These are phyloP conservation scores for Drosophila kepulauana DNA, from an alignment of 1,140 invertebrate genomes.

Conservation along the genomic window DNA sequence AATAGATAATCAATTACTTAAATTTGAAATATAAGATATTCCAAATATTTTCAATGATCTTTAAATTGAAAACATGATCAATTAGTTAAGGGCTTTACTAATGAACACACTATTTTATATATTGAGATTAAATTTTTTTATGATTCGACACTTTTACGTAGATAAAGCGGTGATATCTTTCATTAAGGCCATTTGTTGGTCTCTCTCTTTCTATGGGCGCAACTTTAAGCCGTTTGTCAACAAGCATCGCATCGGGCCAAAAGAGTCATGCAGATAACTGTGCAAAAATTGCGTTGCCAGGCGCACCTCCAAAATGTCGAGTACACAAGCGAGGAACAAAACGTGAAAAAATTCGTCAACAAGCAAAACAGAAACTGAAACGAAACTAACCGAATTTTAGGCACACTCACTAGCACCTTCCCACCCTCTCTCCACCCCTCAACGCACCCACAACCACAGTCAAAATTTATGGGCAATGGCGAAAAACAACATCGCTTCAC, in stretches of 20 bases:
- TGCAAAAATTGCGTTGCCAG: constrained; percentile 65
- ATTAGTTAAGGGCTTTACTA: background rate
- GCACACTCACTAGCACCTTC: constrained; percentile 38
- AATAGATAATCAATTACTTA: no score
- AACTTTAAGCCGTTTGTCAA: constrained; percentile 76
- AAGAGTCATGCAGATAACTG: constrained; percentile 1
- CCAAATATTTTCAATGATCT: no score
- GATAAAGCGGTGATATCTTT: no score
- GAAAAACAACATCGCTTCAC: constrained; percentile 77
- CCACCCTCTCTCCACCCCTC: background rate
- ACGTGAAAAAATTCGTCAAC: background rate
- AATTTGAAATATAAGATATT: no score
- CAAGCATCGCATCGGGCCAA: constrained; percentile 22
- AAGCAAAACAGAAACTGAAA: constrained; percentile 10
- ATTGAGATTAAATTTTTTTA: no score
- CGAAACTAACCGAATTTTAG: constrained; percentile 21
- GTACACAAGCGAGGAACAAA: background rate
- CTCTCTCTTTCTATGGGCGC: constrained; percentile 8
- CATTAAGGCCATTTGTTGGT: constrained; percentile 20
- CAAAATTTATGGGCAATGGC: constrained; percentile 74
- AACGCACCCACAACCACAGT: constrained; percentile 47
- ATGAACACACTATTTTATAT: no score
- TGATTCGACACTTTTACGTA: no score
- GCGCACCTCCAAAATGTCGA: constrained; percentile 16
- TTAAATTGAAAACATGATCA: no score